Conservation (phyloP, 2,888 invertebrate species). For the Troilus luridus region DNA sequence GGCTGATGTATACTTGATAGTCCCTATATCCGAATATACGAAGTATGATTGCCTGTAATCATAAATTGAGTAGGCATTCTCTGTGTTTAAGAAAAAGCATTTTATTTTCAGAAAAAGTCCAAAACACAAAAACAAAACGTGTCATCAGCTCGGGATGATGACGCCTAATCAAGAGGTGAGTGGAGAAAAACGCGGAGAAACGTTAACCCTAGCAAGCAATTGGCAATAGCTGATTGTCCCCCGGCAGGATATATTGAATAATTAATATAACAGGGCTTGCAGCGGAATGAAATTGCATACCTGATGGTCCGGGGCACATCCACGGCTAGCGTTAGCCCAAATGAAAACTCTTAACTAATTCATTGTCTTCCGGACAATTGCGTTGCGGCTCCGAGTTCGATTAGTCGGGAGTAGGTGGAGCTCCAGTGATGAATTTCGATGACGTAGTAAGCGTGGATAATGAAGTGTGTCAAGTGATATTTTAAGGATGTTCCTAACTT, state of each 20-base stretch:
- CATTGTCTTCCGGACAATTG: not conserved
- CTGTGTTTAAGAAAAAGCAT: not conserved
- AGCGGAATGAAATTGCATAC: slow-evolving; percentile 8
- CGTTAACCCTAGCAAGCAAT: not conserved
- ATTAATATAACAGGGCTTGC: not conserved
- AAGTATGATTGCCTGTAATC: too few relatives aligned
- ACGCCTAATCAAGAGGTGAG: not conserved
- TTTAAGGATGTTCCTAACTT: too few relatives aligned
- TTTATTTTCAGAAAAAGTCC: not conserved
- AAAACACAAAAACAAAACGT: not conserved
- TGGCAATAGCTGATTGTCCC: not conserved
- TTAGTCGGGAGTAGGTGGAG: not conserved
- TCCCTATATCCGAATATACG: too few relatives aligned
- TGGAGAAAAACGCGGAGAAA: too few relatives aligned
- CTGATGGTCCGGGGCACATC: not conserved
- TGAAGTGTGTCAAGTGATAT: too few relatives aligned
- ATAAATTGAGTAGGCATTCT: not conserved
- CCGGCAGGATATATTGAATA: not conserved
- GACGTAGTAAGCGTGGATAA: too few relatives aligned
- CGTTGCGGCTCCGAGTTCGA: not conserved
- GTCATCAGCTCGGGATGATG: not conserved
- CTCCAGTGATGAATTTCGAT: too few relatives aligned
- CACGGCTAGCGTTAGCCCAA: not conserved
- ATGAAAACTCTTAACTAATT: not conserved
- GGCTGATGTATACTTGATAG: too few relatives aligned